phyloP scores from a whole-genome alignment of 1,140 invertebrate species.

The Procambarus clarkii region DNA sequence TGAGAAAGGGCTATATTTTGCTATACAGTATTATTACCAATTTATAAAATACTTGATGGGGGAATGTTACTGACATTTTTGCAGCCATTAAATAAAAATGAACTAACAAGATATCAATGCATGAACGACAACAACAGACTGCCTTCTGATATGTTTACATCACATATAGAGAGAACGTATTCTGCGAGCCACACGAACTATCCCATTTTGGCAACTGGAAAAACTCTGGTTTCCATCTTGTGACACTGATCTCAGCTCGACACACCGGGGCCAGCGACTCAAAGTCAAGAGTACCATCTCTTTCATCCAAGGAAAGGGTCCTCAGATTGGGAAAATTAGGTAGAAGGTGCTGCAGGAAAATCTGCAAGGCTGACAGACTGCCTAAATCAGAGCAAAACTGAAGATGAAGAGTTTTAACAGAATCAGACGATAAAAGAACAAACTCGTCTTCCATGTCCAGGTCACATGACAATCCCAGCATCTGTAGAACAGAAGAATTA shows the following conservation, averaged over 20 bases:
- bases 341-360: not conserved
- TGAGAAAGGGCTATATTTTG: no score
- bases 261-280: constrained; percentile 1
- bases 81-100: not conserved
- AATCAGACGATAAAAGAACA: not conserved
- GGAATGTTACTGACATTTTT: not conserved
- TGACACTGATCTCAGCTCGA: constrained; percentile 6
- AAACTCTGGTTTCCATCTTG: constrained; percentile 34
- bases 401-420: constrained; percentile 15
- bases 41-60: no score
- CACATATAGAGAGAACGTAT: constrained; percentile 18
- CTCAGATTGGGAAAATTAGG: constrained; percentile 31
- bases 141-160: constrained; percentile 34
- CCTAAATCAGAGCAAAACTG: constrained; percentile 12
- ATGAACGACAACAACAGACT: not conserved
- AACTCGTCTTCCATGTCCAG: constrained; percentile 30
- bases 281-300: not conserved
- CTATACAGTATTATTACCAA: no score
- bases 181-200: constrained; percentile 8
- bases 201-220: constrained; percentile 37
- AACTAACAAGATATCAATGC: no score
- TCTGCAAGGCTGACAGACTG: not conserved
- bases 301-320: constrained; percentile 14
- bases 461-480: constrained; percentile 15
- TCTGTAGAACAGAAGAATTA: constrained; percentile 6